Base-by-base conservation (phyloP, 2,888 invertebrate genomes). In the Drosophila merina region DNA sequence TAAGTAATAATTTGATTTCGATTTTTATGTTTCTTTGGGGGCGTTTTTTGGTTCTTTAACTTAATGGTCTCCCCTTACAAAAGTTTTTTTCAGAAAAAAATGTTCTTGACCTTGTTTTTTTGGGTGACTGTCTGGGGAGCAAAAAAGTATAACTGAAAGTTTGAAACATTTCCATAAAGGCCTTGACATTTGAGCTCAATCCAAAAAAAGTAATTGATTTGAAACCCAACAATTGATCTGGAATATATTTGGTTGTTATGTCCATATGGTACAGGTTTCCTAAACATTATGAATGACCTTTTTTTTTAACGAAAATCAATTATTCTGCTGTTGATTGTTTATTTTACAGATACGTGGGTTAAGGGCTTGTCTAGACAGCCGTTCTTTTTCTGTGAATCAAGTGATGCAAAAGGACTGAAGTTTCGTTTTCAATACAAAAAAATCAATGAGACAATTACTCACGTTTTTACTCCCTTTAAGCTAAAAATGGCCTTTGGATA, bases 1-100 rank as follows among this genome's bases (percentile, higher is more conserved):
- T 87, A 87, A 85, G 82, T 81, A 78, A 85, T 81, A 78, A 87
- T 87, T 87, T 78, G 66, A 81, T 78, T 54, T 63, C 26, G 52
- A 52, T 69, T 77, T 58, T 55, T 40, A 54, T 49, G 51, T 47
- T 30, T 52, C 45, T 55, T 58, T 44, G 26, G 48, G 50, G 25
- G 12, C 36, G 36, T 36, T 51, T 49, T 25, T 25, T n/a, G 33
- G 33, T 48, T 1, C 14, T 59, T 31, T 25, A 47, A 47, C 28
- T 4, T 44, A 44, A 44, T 25, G 20, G 44, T 8, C 25, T 44
- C 36, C 6, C 2, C 36, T 36, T 12, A 36, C 36, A 36, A 36
- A 36, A 36, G 36, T 36, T 36, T n/a, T 36, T 36, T 12, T n/a
- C 36, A 36, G 36, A 36, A n/a, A 12, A n/a, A 36, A 36, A 36